Evolutionary conservation across 2,797 vertebrate species (phyloP).

Genomic region (Acipenser transmontanus): DNA sequence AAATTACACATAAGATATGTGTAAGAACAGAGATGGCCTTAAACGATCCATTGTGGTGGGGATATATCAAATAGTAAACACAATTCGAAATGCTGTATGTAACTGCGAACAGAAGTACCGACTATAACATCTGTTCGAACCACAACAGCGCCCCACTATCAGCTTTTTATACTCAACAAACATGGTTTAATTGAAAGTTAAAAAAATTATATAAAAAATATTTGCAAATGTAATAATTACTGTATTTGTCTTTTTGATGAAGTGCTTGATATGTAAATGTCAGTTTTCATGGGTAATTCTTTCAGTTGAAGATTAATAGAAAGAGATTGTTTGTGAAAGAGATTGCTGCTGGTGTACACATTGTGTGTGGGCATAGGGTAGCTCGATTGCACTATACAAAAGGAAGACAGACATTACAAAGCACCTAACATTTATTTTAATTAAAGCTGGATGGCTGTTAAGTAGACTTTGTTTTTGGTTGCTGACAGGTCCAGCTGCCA

Average conservation of each 20-base stretch:
- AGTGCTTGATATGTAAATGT: slow-evolving; percentile 1
- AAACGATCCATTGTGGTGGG: background rate
- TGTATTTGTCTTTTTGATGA: slow-evolving; percentile 5
- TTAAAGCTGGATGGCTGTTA: slow-evolving; percentile 41
- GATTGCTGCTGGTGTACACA: too few relatives aligned
- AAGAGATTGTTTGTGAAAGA: too few relatives aligned
- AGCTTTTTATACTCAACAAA: too few relatives aligned
- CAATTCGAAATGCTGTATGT: too few relatives aligned
- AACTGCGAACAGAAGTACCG: slow-evolving; percentile 16
- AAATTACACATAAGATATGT: background rate
- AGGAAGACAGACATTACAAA: too few relatives aligned
- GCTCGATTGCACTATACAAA: too few relatives aligned
- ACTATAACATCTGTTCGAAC: slow-evolving; percentile 44
- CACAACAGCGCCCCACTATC: background rate
- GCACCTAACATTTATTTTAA: background rate
- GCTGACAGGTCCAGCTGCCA: slow-evolving; percentile 34
- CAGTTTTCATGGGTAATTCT: background rate
- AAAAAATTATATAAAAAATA: background rate
- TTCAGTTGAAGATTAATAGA: background rate
- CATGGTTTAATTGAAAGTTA: too few relatives aligned
- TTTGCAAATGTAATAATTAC: background rate
- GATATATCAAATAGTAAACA: background rate
- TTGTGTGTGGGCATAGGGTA: too few relatives aligned
- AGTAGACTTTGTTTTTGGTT: slow-evolving; percentile 43
- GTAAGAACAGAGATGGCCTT: background rate